Percentiles rank a stretch among this genome's conserved stretches.
Evolutionary conservation across 2,797 vertebrate genomes (phyloP).

Genomic region (Crax fasciolata): DNA sequence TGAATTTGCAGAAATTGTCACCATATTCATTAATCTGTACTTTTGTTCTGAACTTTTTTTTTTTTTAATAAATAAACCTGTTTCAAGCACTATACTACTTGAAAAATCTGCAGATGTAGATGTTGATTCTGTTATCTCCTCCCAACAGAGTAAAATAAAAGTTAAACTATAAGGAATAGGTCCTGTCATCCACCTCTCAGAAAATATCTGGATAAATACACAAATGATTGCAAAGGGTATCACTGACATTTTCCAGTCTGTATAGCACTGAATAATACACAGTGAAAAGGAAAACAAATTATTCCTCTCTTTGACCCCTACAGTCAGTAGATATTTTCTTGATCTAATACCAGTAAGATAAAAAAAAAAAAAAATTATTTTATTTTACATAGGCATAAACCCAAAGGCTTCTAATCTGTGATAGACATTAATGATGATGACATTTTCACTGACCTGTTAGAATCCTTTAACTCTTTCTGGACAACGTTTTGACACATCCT

Average conservation of each 20-base stretch:
- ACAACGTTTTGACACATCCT: constrained; percentile 37
- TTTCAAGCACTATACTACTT: neutral
- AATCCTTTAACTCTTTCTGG: constrained; percentile 58
- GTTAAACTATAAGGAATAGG: constrained; percentile 43
- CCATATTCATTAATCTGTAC: rapidly evolving
- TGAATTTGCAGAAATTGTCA: neutral
- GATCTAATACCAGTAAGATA: constrained; percentile 42
- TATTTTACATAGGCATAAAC: neutral
- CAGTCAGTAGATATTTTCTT: constrained; percentile 56
- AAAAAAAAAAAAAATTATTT: constrained; percentile 41
- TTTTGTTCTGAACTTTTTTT: neutral
- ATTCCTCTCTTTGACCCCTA: constrained; percentile 20
- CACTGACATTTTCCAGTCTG: constrained; percentile 58
- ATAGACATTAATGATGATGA: constrained; percentile 41
- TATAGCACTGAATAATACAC: constrained; percentile 39
- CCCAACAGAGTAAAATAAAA: constrained; percentile 20
- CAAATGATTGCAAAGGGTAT: constrained; percentile 45
- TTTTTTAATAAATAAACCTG: neutral
- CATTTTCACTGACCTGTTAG: constrained; percentile 46
- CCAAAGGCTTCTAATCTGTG: constrained; percentile 52
- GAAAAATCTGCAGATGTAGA: neutral
- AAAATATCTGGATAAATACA: constrained; percentile 48
- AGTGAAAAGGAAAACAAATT: constrained; percentile 58
- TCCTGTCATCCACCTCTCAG: neutral
- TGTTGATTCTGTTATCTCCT: neutral